phyloP scores from a whole-genome alignment of 2,797 vertebrate genomes.

The Pteropus rufus region DNA sequence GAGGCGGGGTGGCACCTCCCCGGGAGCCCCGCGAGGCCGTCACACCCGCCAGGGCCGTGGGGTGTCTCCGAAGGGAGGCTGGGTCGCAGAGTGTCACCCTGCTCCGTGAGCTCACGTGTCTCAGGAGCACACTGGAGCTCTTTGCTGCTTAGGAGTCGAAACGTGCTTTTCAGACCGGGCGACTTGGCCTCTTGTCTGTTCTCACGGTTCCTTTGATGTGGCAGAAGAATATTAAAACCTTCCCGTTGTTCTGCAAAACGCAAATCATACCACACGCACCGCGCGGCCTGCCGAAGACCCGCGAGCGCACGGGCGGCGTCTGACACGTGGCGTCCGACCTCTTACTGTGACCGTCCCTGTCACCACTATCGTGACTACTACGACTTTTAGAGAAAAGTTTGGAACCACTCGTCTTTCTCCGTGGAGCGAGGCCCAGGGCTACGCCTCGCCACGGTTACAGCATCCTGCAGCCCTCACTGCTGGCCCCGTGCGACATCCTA shows the following conservation, averaged over 20 bases:
- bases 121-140: neutral
- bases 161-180: neutral
- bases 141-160: neutral
- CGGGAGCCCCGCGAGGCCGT: too few species aligned
- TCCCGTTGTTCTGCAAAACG: neutral
- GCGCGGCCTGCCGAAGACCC: neutral
- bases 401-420: neutral
- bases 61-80: too few species aligned
- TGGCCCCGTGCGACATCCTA: too few species aligned
- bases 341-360: neutral
- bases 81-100: too few species aligned
- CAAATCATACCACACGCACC: rapidly evolving
- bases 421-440: neutral
- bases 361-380: too few species aligned
- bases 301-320: rapidly evolving
- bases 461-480: neutral
- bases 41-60: too few species aligned
- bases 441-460: neutral
- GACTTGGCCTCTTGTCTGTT: neutral
- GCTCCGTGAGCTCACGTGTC: too few species aligned
- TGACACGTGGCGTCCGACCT: neutral
- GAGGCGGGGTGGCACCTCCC: too few species aligned
- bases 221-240: neutral
- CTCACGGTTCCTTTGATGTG: neutral
- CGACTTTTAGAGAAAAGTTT: neutral